Base-by-base conservation (phyloP, 35 echinoderm and acorn worm species). In the Acanthaster planci region DNA sequence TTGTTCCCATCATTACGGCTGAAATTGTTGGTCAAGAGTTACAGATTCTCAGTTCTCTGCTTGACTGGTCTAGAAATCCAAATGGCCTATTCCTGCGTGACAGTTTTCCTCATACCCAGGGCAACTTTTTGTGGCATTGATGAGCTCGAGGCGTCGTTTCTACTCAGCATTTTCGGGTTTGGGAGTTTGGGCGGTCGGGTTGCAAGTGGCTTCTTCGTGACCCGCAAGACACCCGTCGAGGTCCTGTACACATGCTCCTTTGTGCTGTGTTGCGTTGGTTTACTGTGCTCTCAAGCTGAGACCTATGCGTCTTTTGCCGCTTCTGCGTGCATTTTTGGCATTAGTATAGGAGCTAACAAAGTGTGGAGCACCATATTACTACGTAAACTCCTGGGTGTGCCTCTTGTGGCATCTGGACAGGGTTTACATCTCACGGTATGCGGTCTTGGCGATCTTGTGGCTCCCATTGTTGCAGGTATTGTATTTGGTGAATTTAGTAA, bases 1-100 rank as follows among this genome's bases (percentile, higher is more conserved):
- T 30, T 72, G 64, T 30, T 72, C 64, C 30, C 64, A 31, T 19
- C 23, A 29, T 72, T 72, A 72, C 64, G 64, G 30, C 64, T 72
- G 2, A 26, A 29, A 31, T 72, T 72, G 34, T 26, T 72, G 0
- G 29, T 72, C 10, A 72, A 72, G 29, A 72, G 64, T 34, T 72
- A 72, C 15, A 19, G 64, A 4, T 72, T 72, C 9, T 9, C n/a
- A 26, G 14, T 72, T 26, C 34, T 31, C 23, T 72, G 64, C 34
- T 34, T 72, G 64, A 72, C 34, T 10, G 14, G 34, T 34, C 2
- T 23, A 35, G 19, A 72, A 15, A 14, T 72, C 22, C 34, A 14
- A n/a, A 35, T 72, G 7, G 23, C 9, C 10, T 72, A 72, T 8
- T 31, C 34, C 30, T 26, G 26, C 8, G 26, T 2, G 14, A 1